Conservation (phyloP, 2,888 invertebrate genomes). For the Dromius quadrimaculatus region DNA sequence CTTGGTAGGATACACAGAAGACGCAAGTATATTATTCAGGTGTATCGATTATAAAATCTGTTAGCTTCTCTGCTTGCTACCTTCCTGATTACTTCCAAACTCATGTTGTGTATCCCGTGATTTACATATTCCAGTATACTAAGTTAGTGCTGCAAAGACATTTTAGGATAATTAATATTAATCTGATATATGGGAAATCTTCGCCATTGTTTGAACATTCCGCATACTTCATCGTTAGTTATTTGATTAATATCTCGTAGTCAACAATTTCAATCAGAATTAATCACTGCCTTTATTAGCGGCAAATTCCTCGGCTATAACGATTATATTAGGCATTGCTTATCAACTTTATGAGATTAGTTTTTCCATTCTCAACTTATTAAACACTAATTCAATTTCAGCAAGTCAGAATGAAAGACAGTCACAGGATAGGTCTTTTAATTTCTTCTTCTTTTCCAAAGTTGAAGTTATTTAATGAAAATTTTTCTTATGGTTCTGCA, state of each 20-base stretch:
- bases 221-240: slow-evolving; percentile 35
- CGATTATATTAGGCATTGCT: slow-evolving; percentile 26
- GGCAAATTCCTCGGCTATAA: slow-evolving; percentile 15
- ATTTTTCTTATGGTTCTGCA: too few relatives aligned
- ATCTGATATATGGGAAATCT: slow-evolving; percentile 33
- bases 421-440: neutral
- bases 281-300: slow-evolving; percentile 35
- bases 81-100: too few relatives aligned
- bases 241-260: slow-evolving; percentile 41
- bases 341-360: slow-evolving; percentile 26
- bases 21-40: too few relatives aligned
- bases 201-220: slow-evolving; percentile 17
- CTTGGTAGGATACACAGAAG: too few relatives aligned
- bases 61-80: too few relatives aligned
- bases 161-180: slow-evolving; percentile 30
- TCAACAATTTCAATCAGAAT: slow-evolving; percentile 46
- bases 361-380: slow-evolving; percentile 21
- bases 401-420: slow-evolving; percentile 8
- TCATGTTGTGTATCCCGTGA: too few relatives aligned
- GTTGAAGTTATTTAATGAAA: too few relatives aligned
- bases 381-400: slow-evolving; percentile 25
- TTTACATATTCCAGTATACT: too few relatives aligned
- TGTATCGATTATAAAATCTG: too few relatives aligned
- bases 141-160: slow-evolving; percentile 22
- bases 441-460: neutral